Conservation (phyloP, 2,888 invertebrate species). For the Heteromyza rotundicornis region DNA sequence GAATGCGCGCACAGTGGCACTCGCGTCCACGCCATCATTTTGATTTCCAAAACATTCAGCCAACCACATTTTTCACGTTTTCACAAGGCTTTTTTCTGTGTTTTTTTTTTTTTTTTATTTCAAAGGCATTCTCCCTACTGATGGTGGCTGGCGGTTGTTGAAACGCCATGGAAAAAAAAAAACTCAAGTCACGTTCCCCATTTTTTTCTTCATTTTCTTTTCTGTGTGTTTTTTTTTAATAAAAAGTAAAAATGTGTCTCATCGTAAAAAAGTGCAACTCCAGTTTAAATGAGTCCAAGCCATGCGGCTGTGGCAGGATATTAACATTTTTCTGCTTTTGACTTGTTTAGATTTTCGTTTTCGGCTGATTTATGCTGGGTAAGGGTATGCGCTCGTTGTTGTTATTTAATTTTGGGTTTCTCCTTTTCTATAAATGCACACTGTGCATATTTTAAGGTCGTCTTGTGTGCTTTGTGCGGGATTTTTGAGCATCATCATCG, state of each 20-base stretch:
- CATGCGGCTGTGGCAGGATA: background rate
- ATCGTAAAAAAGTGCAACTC: background rate
- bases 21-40: background rate
- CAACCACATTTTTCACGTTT: background rate
- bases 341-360: background rate
- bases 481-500: background rate
- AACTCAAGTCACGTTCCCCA: background rate
- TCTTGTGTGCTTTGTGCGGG: background rate
- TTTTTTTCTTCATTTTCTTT: no score
- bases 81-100: background rate
- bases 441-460: no score
- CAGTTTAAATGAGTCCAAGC: background rate
- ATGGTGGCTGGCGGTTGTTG: no score
- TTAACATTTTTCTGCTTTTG: background rate
- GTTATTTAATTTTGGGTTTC: no score
- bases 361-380: background rate
- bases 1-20: background rate
- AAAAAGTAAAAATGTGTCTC: background rate
- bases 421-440: no score
- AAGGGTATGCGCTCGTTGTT: background rate
- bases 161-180: no score
- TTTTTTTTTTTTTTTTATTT: no score
- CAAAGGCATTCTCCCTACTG: no score
- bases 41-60: background rate
- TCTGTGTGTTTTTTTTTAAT: no score